These are phyloP conservation scores for Barnardius zonarius DNA, from an alignment of 2,113 vertebrate species.

Conservation along the genomic window DNA sequence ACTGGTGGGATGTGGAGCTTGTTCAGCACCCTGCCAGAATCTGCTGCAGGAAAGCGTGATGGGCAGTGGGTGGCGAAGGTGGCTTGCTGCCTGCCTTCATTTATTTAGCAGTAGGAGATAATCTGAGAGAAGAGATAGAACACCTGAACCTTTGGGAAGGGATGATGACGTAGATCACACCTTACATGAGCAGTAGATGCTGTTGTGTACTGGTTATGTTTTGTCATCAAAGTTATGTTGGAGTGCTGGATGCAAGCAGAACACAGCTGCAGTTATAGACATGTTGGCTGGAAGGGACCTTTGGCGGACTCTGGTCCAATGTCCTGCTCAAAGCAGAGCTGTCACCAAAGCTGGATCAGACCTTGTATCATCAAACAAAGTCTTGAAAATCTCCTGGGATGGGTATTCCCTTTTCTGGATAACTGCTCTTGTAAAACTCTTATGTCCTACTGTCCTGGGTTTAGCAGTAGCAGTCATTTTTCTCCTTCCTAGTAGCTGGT, in stretches of 20 bases:
- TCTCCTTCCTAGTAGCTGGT: too few relatives aligned
- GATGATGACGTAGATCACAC: background rate
- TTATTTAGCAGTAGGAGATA: background rate
- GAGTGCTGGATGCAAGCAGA: background rate
- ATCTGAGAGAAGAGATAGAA: background rate
- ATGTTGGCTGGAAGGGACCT: background rate
- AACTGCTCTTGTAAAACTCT: background rate
- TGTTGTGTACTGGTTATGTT: background rate
- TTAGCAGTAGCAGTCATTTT: too few relatives aligned
- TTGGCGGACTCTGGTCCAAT: background rate
- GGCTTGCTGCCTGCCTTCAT: background rate
- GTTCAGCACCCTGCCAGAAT: slow-evolving; percentile 57
- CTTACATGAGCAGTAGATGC: background rate
- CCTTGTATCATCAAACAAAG: background rate
- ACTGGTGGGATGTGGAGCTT: background rate
- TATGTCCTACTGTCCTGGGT: too few relatives aligned
- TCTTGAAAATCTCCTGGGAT: background rate
- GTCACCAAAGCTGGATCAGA: background rate
- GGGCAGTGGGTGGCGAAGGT: background rate
- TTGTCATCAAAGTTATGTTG: background rate
- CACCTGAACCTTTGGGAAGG: background rate
- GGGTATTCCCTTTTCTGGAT: background rate
- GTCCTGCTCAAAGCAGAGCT: background rate
- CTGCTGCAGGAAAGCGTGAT: background rate
- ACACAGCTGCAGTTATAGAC: background rate